Evolutionary conservation across 2,888 invertebrate species (phyloP), one percentile per base, ranked within the genome.

Genomic region (Strigamia transsilvanica): DNA sequence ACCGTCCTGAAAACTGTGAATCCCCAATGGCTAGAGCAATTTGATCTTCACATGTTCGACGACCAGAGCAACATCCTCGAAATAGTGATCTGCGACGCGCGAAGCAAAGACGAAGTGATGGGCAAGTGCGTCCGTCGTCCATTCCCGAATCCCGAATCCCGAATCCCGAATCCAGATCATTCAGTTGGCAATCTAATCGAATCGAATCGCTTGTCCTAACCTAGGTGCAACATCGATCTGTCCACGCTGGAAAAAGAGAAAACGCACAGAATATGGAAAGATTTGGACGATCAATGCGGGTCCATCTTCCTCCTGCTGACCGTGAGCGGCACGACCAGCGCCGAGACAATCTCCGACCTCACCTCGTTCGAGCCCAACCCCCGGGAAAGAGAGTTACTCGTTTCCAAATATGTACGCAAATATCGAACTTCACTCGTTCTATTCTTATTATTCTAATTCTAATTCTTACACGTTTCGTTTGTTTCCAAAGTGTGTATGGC

Each of bases 1-100:
- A 83, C 83, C 80, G 88, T 88, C 83, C 93, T 93, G 91, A 94
- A 96, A 87, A 93, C 95, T 0, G 89, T 95, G 82, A 94, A 93
- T 87, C 97, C 97, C 0, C 92, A 93, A 82, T 99, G 99, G 99
- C 87, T 97, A 87, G 99, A 99, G 87, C 98, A 98, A 89, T 98
- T 99, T 87, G 98, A 99, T 88, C 90, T 99, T 38, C 97, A 99
- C 88, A 90, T 99, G 9, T 99, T 95, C 88, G 97, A 98, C 86
- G 97, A 97, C 85, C 93, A 95, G 86, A 95, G 95, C 82, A 97
- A 97, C 88, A 92, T 93, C 83, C 89, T 99, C 34, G 97, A 99
- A 88, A 92, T 99, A 82, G 94, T 95, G 0, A 92, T 98, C 0
- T 97, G 95, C 93, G 95, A 96, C 73, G 80, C 77, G 4, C 82